phyloP scores from a whole-genome alignment of 2,113 vertebrate genomes.

The Odocoileus virginianus region DNA sequence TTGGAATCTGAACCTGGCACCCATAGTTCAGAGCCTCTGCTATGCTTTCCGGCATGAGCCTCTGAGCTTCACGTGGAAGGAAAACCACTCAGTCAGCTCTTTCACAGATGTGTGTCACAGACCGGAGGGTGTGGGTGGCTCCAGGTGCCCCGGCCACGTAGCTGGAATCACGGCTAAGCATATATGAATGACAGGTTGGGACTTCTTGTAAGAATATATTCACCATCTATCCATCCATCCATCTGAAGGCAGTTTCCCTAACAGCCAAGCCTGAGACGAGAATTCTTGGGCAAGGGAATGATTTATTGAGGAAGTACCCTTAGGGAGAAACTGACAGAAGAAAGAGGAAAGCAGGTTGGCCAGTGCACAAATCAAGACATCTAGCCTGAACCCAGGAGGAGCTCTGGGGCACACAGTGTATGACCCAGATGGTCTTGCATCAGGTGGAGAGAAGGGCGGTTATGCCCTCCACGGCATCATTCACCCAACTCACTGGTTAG shows the following conservation, averaged over 20 bases:
- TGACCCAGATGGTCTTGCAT: background rate
- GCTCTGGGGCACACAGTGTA: fast-evolving
- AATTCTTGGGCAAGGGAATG: background rate
- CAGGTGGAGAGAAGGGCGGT: fast-evolving
- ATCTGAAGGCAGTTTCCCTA: background rate
- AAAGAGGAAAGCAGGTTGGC: background rate
- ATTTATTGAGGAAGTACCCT: background rate
- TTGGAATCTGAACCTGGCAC: background rate
- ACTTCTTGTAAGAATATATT: background rate
- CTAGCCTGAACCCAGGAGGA: background rate
- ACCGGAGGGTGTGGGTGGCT: background rate
- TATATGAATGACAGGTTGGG: background rate
- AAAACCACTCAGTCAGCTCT: background rate
- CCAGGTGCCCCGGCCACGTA: too few species aligned
- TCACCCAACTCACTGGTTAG: background rate
- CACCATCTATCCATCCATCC: background rate
- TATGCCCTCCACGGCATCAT: fast-evolving
- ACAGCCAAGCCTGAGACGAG: background rate
- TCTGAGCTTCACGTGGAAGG: background rate
- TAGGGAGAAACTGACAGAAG: background rate
- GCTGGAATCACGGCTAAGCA: background rate
- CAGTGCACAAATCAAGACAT: too few species aligned
- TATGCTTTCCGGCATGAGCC: fast-evolving
- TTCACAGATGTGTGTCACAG: background rate
- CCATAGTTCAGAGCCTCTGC: background rate